phyloP scores from a whole-genome alignment of 1,140 invertebrate genomes.

The Anastrepha ludens region DNA sequence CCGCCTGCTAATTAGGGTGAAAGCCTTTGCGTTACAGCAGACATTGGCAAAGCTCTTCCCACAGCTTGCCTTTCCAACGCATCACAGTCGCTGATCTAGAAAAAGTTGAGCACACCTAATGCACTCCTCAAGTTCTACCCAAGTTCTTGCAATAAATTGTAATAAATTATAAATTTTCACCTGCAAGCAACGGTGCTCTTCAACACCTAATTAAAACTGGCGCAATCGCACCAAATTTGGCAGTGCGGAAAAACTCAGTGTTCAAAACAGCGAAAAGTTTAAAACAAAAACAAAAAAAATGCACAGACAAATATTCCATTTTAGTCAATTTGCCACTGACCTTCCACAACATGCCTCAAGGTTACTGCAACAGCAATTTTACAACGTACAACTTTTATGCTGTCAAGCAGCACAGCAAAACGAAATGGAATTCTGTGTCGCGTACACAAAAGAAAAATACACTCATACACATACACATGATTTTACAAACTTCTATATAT shows the following conservation, averaged over 20 bases:
- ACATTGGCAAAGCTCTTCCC: too few relatives aligned
- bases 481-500: not conserved
- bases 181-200: not conserved
- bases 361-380: slow-evolving; percentile 43
- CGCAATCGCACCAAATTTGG: slow-evolving; percentile 13
- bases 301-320: slow-evolving; percentile 42
- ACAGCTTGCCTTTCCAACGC: too few relatives aligned
- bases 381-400: slow-evolving; percentile 32
- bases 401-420: not conserved
- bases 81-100: too few relatives aligned
- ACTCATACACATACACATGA: not conserved
- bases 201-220: slow-evolving; percentile 29
- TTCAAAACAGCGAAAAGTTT: not conserved
- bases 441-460: not conserved
- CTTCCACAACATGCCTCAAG: slow-evolving; percentile 43
- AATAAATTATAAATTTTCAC: not conserved
- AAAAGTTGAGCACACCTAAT: too few relatives aligned
- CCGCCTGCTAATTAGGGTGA: too few relatives aligned
- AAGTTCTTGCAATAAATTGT: too few relatives aligned
- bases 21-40: too few relatives aligned
- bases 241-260: not conserved
- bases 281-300: not conserved
- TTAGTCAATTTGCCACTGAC: slow-evolving; percentile 50
- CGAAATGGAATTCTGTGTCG: slow-evolving; percentile 42
- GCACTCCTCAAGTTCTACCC: too few relatives aligned